A percentile compares a stretch with the other conserved stretches of the same genome.
Evolutionary conservation across 2,888 invertebrate genomes (phyloP).

Genomic region (Tortricodes alternella): DNA sequence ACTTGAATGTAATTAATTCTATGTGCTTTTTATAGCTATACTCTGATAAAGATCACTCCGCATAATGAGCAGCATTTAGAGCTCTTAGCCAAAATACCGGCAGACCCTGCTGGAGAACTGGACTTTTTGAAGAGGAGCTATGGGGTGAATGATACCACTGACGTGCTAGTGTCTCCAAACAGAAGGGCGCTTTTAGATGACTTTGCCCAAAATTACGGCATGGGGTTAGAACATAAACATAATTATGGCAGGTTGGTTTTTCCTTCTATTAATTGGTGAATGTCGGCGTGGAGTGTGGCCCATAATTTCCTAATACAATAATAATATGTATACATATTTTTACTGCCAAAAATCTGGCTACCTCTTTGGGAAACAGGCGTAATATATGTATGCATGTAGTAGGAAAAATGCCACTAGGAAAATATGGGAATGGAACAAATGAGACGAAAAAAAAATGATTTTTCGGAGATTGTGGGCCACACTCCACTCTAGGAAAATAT

Average conservation of each 20-base stretch:
- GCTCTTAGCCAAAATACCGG: constrained; percentile 40
- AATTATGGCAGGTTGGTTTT: constrained; percentile 67
- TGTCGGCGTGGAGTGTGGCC: too few species aligned
- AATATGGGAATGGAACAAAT: too few species aligned
- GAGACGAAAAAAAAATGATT: too few species aligned
- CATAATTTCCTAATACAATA: too few species aligned
- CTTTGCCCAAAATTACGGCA: constrained; percentile 43
- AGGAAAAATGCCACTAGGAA: too few species aligned
- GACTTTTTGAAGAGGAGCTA: constrained; percentile 60
- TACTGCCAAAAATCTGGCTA: too few species aligned
- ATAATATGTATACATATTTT: too few species aligned
- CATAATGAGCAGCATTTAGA: constrained; percentile 46
- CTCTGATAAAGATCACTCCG: constrained; percentile 56
- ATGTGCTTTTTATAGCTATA: constrained; percentile 58
- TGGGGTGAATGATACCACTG: constrained; percentile 61
- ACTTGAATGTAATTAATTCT: not conserved
- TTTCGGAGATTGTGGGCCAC: too few species aligned
- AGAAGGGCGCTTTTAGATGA: constrained; percentile 43
- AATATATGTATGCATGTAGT: too few species aligned
- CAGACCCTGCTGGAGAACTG: constrained; percentile 47
- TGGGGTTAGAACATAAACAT: constrained; percentile 49
- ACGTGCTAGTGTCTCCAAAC: constrained; percentile 57
- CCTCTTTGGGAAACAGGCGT: too few species aligned
- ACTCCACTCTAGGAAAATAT: too few species aligned
- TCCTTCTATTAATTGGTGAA: too few species aligned